Percentiles rank a stretch among this genome's conserved stretches.
phyloP scores from a whole-genome alignment of 53 echinoderm and acorn worm species.

The Echinometra lucunter region DNA sequence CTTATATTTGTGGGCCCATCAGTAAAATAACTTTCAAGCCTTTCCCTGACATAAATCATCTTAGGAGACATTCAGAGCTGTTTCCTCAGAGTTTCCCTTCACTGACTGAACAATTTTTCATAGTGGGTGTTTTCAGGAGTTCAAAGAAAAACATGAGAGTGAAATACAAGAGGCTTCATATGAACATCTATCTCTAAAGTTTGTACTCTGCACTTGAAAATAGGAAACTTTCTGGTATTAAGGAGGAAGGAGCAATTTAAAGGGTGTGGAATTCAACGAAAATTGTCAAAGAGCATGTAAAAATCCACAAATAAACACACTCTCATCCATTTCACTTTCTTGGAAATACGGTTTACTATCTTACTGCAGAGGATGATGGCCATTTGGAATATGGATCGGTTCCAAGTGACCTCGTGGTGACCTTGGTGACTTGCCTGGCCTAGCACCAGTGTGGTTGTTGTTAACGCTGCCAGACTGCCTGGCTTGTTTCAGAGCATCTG shows the following conservation, averaged over 20 bases:
- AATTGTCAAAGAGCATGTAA: too few relatives aligned
- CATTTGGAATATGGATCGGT: constrained; percentile 49
- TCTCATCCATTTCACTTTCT: too few relatives aligned
- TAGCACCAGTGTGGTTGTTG: constrained; percentile 27
- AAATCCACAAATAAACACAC: too few relatives aligned
- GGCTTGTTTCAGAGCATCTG: constrained; percentile 55
- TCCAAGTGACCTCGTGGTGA: constrained; percentile 61
- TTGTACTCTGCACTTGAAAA: neutral
- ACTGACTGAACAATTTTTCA: neutral
- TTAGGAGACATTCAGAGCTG: neutral
- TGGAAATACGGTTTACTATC: neutral
- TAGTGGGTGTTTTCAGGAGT: neutral
- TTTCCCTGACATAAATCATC: neutral
- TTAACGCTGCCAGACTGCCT: constrained; percentile 8
- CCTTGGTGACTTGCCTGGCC: constrained; percentile 62
- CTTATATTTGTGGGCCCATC: neutral
- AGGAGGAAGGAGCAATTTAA: neutral
- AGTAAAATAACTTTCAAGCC: neutral
- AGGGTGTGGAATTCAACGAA: too few relatives aligned
- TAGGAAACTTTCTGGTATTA: neutral
- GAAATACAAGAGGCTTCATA: neutral
- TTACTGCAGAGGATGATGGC: constrained; percentile 25
- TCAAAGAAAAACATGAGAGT: neutral
- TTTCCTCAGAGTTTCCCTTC: neutral
- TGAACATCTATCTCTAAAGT: neutral